phyloP scores from a whole-genome alignment of 1,140 invertebrate genomes.

The Pseudomyrmex gracilis region DNA sequence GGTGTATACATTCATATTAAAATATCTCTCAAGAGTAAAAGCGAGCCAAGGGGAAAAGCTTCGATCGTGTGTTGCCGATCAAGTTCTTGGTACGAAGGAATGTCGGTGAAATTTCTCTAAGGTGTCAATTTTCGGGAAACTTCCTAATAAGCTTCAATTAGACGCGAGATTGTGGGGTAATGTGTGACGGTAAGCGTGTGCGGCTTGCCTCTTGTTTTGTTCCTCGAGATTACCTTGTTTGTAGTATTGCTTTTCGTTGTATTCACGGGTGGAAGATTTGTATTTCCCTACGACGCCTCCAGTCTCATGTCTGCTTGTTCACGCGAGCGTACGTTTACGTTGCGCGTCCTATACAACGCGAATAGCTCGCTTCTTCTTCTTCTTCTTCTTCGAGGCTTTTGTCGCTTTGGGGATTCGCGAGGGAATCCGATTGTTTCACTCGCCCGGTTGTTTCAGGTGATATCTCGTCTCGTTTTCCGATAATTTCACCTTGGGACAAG shows the following conservation, averaged over 20 bases:
- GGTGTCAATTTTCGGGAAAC: neutral
- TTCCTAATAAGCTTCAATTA: neutral
- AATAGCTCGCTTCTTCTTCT: neutral
- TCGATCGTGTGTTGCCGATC: constrained; percentile 2
- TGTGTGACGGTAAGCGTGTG: neutral
- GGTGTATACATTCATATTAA: constrained; percentile 69
- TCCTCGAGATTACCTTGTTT: constrained; percentile 81
- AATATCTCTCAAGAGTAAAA: constrained; percentile 66
- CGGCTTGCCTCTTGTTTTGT: constrained; percentile 48
- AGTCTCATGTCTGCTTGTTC: constrained; percentile 10
- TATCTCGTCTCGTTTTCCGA: neutral
- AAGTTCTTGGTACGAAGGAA: neutral
- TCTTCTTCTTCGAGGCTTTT: constrained; percentile 10
- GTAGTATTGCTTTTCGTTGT: constrained; percentile 85
- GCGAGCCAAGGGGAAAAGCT: constrained; percentile 40
- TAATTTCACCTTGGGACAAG: constrained; percentile 4
- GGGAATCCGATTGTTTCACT: constrained; percentile 38
- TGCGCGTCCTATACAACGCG: neutral
- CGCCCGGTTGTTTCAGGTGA: constrained; percentile 47
- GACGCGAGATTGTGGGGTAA: neutral
- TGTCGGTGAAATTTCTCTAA: neutral
- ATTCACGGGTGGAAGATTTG: constrained; percentile 82
- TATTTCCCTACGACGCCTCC: constrained; percentile 13
- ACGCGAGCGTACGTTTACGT: constrained; percentile 1
- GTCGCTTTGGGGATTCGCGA: constrained; percentile 13